Conservation (phyloP, 2,797 vertebrate genomes). For the Vultur gryphus region DNA sequence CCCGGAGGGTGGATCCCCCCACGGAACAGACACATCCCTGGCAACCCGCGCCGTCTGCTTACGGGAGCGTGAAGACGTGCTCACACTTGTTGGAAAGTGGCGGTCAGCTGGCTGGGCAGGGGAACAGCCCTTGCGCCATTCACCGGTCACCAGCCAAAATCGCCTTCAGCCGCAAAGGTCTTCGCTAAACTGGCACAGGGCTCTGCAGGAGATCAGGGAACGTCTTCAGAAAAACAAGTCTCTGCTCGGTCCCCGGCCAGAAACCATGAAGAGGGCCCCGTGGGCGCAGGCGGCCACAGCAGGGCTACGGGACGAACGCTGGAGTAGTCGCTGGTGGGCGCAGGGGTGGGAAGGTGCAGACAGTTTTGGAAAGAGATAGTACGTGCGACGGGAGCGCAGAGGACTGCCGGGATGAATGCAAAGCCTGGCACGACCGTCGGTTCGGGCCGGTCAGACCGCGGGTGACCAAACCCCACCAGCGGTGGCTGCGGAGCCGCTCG, state of each 20-base stretch:
- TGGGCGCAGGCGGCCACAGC: rapidly evolving
- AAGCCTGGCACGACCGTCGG: neutral
- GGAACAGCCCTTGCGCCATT: neutral
- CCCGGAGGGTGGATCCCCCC: neutral
- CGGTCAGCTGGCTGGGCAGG: neutral
- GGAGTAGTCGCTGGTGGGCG: neutral
- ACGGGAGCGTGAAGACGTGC: neutral
- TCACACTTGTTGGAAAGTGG: neutral
- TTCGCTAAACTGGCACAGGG: neutral
- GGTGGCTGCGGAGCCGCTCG: rapidly evolving
- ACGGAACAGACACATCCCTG: neutral
- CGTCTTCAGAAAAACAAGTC: rapidly evolving
- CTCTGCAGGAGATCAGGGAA: neutral
- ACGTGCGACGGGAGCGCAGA: rapidly evolving
- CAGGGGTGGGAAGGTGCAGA: neutral
- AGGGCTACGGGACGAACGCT: rapidly evolving
- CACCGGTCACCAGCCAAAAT: neutral
- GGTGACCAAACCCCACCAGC: neutral
- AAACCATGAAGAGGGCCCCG: neutral
- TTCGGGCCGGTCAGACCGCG: rapidly evolving
- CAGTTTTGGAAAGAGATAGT: neutral
- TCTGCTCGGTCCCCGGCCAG: neutral
- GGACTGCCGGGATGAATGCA: neutral
- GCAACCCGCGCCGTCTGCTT: neutral
- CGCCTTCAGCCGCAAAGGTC: neutral